phyloP scores from a whole-genome alignment of 2,797 vertebrate genomes.

The Distichodus sexfasciatus region DNA sequence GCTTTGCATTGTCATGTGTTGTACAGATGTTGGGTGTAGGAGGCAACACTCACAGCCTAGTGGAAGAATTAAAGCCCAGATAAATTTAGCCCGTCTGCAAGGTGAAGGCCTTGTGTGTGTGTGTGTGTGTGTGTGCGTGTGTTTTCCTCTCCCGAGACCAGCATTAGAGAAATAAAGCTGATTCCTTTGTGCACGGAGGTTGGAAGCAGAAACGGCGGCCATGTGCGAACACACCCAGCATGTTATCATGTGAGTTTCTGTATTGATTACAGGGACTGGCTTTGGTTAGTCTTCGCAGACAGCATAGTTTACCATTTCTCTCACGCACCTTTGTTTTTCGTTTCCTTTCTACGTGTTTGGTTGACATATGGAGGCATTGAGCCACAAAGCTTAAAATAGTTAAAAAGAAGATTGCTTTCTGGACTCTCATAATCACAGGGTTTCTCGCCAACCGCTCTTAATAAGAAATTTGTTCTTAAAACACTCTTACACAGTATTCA shows the following conservation, averaged over 20 bases:
- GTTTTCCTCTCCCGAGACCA: slow-evolving; percentile 20
- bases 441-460: too few relatives aligned
- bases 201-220: slow-evolving; percentile 29
- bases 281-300: slow-evolving; percentile 28
- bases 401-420: slow-evolving; percentile 3
- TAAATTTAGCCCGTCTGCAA: slow-evolving; percentile 52
- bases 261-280: slow-evolving; percentile 27
- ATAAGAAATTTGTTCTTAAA: too few relatives aligned
- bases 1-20: slow-evolving; percentile 65
- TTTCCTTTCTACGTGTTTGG: slow-evolving; percentile 34
- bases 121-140: too few relatives aligned
- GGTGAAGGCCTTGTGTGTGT: slow-evolving; percentile 23
- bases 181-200: slow-evolving; percentile 27
- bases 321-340: slow-evolving; percentile 48
- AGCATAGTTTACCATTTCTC: slow-evolving; percentile 43
- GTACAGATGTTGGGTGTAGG: slow-evolving; percentile 59
- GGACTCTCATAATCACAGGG: too few relatives aligned
- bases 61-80: slow-evolving; percentile 42
- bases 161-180: slow-evolving; percentile 30
- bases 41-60: slow-evolving; percentile 44
- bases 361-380: slow-evolving; percentile 26
- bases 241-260: slow-evolving; percentile 30
- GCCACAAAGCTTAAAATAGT: slow-evolving; percentile 6
- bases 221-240: slow-evolving; percentile 42
- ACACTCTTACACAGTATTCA: too few relatives aligned